phyloP scores from a whole-genome alignment of 2,888 invertebrate genomes.

The Pantelozetes paolii region DNA sequence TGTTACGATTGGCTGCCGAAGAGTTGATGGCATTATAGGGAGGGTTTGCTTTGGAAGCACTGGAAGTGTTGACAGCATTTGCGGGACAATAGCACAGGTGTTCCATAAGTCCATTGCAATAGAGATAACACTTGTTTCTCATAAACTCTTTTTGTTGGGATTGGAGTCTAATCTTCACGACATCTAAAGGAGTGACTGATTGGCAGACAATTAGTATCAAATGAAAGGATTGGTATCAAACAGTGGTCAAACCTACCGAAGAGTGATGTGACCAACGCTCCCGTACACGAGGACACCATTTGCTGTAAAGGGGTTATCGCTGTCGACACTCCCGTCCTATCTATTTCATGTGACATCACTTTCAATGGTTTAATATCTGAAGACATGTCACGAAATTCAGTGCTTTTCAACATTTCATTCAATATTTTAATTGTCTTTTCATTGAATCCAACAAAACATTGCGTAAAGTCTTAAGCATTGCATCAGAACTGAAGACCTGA shows the following conservation, averaged over 20 bases:
- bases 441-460: too few species aligned
- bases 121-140: constrained; percentile 84
- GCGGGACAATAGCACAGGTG: constrained; percentile 72
- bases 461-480: too few species aligned
- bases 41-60: not conserved
- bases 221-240: not conserved
- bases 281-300: constrained; percentile 78
- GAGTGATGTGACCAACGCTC: constrained; percentile 80
- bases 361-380: not conserved
- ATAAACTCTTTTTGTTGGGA: constrained; percentile 79
- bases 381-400: not conserved
- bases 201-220: constrained; percentile 2
- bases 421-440: too few species aligned
- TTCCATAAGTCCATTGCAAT: constrained; percentile 98
- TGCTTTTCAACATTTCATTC: too few species aligned
- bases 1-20: constrained; percentile 48
- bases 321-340: not conserved
- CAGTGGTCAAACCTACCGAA: constrained; percentile 64
- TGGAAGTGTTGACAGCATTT: constrained; percentile 42
- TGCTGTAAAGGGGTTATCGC: constrained; percentile 70
- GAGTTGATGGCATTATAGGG: constrained; percentile 9
- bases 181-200: constrained; percentile 94
- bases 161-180: constrained; percentile 96
- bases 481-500: not conserved
- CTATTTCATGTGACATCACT: not conserved